phyloP scores from a whole-genome alignment of 2,113 vertebrate genomes.

The Lepisosteus osseus region DNA sequence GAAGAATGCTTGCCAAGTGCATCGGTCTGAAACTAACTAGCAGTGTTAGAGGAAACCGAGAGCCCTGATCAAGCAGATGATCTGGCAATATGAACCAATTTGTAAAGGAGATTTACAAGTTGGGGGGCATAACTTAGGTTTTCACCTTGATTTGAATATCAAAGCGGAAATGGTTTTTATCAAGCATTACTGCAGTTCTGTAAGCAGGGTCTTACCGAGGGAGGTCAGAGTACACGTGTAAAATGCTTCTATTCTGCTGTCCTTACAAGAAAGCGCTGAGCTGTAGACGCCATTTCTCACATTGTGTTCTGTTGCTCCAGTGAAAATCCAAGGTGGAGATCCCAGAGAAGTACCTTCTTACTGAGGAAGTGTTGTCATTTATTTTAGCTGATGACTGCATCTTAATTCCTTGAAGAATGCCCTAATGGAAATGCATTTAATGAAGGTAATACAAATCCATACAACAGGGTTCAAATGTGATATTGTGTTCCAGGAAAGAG shows the following conservation, averaged over 20 bases:
- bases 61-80: constrained; percentile 12
- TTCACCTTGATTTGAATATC: constrained; percentile 1
- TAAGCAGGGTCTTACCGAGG: background rate
- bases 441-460: constrained; percentile 5
- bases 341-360: background rate
- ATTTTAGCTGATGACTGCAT: background rate
- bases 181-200: background rate
- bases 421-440: background rate
- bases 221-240: no score
- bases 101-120: constrained; percentile 14
- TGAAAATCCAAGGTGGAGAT: constrained; percentile 2
- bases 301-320: background rate
- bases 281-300: background rate
- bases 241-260: background rate
- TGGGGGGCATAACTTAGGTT: background rate
- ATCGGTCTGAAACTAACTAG: constrained; percentile 11
- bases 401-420: background rate
- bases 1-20: background rate
- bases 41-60: background rate
- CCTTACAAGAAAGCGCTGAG: background rate
- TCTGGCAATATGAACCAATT: constrained; percentile 7
- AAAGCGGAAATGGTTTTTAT: background rate
- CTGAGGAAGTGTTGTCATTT: constrained; percentile 5
- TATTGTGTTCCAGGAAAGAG: background rate
- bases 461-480: background rate